These are phyloP conservation scores for Nothoprocta pentlandii DNA, from an alignment of 2,113 vertebrate species.

Conservation along the genomic window DNA sequence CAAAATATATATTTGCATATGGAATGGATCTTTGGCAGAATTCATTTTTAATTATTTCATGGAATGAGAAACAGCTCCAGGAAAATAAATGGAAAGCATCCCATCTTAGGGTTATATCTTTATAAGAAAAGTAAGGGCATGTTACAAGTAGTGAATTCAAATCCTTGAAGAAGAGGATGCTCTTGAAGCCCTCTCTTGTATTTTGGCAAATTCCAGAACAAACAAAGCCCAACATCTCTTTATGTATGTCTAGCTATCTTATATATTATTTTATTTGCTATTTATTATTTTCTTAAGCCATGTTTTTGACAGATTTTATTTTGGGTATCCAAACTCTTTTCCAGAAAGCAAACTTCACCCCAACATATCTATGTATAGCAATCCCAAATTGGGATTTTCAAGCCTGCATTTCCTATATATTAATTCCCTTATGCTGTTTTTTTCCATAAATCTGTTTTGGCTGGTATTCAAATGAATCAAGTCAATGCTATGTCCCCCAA, in stretches of 20 bases:
- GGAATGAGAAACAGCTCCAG: constrained; percentile 18
- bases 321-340: not conserved
- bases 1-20: not conserved
- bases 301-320: not conserved
- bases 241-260: not conserved
- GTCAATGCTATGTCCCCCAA: not conserved
- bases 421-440: not conserved
- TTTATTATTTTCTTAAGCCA: not conserved
- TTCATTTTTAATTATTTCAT: not conserved
- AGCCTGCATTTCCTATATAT: not conserved
- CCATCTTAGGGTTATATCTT: not conserved
- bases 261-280: not conserved
- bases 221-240: not conserved
- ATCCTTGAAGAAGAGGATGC: not conserved
- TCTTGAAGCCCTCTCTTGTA: not conserved
- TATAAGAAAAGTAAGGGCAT: not conserved
- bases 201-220: not conserved
- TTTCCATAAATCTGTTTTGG: not conserved
- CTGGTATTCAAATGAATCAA: not conserved
- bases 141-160: not conserved
- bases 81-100: not conserved
- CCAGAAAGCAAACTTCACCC: not conserved
- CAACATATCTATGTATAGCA: not conserved
- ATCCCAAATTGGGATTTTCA: not conserved
- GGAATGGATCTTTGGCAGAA: not conserved